Conservation (phyloP, 1,140 invertebrate species). For the Ostrea edulis region DNA sequence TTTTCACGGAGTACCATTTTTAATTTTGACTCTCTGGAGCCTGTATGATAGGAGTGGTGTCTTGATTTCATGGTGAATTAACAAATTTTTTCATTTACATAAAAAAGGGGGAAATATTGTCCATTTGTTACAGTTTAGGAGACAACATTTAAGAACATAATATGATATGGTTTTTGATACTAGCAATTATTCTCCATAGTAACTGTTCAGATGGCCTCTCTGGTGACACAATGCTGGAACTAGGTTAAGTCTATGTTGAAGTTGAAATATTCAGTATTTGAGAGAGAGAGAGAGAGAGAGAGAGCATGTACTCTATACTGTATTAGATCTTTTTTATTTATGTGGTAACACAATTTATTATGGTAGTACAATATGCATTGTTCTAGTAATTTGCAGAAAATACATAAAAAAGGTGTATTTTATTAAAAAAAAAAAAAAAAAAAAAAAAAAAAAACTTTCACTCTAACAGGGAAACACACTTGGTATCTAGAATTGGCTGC, state of each 20-base stretch:
- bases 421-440: too few species aligned
- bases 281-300: background rate
- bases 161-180: background rate
- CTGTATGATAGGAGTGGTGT: background rate
- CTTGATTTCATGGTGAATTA: conserved; percentile 17
- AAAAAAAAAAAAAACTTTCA: too few species aligned
- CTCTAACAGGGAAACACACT: too few species aligned
- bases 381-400: too few species aligned
- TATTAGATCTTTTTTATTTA: too few species aligned
- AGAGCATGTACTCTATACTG: too few species aligned
- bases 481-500: too few species aligned
- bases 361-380: too few species aligned
- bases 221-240: background rate
- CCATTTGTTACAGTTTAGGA: conserved; percentile 15
- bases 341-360: too few species aligned
- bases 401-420: too few species aligned
- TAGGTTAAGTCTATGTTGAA: background rate
- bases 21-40: conserved; percentile 2
- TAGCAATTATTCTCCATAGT: background rate
- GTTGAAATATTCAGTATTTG: background rate
- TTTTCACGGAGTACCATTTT: background rate
- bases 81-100: background rate
- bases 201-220: background rate
- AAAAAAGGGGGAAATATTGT: background rate
- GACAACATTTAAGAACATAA: conserved; percentile 35